Evolutionary conservation across 1,140 invertebrate species (phyloP), one percentile per base, ranked within the genome.

Genomic region (Cydia fagiglandana): DNA sequence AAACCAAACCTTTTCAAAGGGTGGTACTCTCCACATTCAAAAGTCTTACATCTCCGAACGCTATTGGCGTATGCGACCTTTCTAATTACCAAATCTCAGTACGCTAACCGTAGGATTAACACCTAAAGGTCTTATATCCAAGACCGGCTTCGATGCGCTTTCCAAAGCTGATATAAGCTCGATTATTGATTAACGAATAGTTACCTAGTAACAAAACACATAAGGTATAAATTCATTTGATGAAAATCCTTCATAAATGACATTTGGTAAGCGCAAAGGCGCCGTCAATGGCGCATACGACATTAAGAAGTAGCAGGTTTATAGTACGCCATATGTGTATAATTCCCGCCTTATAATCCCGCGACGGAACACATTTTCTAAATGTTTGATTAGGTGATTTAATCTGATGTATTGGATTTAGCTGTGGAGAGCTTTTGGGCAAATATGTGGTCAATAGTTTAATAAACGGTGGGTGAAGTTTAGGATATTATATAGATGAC

Each of bases 341-440:
- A 90, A 91, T 91, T 88, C 85, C 85, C 80, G 79, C 74, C 80
- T 80, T 77, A 80, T 91, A 91, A 91, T 90, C 86, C 87, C 84
- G 83, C 86, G 85, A 88, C 87, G 87, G 86, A 86, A 86, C 84
- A 88, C 84, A 78, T 88, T 87, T 85, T 83, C 83, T 86, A 88
- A 86, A 90, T 82, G 84, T 85, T 89, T 84, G 83, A 87, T 80
- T 75, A 84, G 84, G 83, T 85, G 82, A 74, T 81, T 79, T 78
- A 75, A 79, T 66, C 79, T 56, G 76, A 79, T 83, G 87, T 68
- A 68, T 68, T 68, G 64, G 64, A 68, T 68, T 38, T 68, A 38
- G 2, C 7, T n/a, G 64, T 34, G 13, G 12, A 68, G 15, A 68
- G 30, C 64, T 68, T 13, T 38, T 68, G 64, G 12, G 64, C 28